A percentile compares a stretch with the other conserved stretches of the same genome.
Conservation (phyloP, 1,140 invertebrate species). For the Neodiprion fabricii region DNA sequence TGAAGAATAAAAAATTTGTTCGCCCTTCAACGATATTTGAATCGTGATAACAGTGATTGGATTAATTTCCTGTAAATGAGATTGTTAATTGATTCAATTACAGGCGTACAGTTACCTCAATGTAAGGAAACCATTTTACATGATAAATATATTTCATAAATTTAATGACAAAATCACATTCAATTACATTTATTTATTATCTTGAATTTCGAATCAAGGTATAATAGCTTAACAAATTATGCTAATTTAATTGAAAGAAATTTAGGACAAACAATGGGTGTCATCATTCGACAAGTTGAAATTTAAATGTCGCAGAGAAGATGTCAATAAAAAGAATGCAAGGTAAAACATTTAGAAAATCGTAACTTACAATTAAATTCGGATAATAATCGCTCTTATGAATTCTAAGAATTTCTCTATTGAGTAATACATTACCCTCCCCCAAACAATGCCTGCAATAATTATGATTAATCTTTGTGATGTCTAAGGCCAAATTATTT, state of each 20-base stretch:
- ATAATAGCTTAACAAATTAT: neutral
- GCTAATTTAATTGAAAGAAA: neutral
- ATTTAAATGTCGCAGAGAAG: no score
- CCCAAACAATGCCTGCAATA: neutral
- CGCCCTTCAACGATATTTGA: neutral
- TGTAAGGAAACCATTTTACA: neutral
- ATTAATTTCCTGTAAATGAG: neutral
- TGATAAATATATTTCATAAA: neutral
- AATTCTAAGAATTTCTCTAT: neutral
- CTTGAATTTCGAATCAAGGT: neutral
- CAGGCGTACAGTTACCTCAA: no score
- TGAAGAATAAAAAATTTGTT: neutral
- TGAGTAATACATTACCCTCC: neutral
- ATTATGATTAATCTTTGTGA: neutral
- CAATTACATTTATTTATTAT: neutral
- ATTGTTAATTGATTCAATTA: no score
- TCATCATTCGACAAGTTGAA: no score
- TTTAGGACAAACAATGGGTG: neutral
- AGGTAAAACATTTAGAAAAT: neutral
- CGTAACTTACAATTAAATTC: neutral
- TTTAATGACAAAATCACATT: neutral
- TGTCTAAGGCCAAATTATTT: no score
- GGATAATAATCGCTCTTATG: neutral
- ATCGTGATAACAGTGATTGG: neutral
- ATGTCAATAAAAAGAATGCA: neutral